Base-by-base conservation (phyloP, 2,888 invertebrate genomes). In the Corbicula japonica region DNA sequence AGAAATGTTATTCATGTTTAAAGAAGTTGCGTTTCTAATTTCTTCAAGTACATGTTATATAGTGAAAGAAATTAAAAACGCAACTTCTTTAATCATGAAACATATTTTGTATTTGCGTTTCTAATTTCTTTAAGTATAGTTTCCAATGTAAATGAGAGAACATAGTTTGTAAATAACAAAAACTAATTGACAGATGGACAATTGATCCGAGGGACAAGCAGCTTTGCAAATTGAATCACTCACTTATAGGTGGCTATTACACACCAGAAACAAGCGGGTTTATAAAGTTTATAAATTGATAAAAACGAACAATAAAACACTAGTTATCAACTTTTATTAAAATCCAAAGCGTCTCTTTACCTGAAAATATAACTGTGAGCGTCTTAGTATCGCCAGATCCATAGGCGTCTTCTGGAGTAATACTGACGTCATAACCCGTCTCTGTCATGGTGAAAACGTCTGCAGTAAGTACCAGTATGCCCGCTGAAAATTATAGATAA, bases 401-500 rank as follows among this genome's bases (percentile, higher is more conserved):
- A 38, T n/a, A 18, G 30, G 1, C 1, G 38, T 66, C 66, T 12
- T 18, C 38, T 18, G 46, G 26, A 12, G n/a, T 38, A 10, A 66
- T 38, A 6, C 34, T 66, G 52, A 66, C 38, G 66, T 54, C 38
- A 66, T 66, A 66, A 30, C 66, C 66, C 18, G 28, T 6, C 8
- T 44, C 41, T 2, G 66, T 26, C 3, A 21, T 66, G 15, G 21
- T 41, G 18, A 44, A 56, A n/a, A 48, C 32, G n/a, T 46, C 60
- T 1, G 23, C 34, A 15, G 30, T 60, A 21, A 70, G 21, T 18
- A 21, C 4, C 10, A 70, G 44, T 8, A 15, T 34, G 2, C 69
- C 69, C 18, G 69, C 69, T 70, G 35, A 8, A 44, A 44, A 62
- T 54, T 8, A 23, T 3, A 28, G 5, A 12, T 26, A 12, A 48